Percentiles rank a stretch among this genome's conserved stretches.
phyloP scores from a whole-genome alignment of 2,113 vertebrate genomes.

The Vicugna pacos region DNA sequence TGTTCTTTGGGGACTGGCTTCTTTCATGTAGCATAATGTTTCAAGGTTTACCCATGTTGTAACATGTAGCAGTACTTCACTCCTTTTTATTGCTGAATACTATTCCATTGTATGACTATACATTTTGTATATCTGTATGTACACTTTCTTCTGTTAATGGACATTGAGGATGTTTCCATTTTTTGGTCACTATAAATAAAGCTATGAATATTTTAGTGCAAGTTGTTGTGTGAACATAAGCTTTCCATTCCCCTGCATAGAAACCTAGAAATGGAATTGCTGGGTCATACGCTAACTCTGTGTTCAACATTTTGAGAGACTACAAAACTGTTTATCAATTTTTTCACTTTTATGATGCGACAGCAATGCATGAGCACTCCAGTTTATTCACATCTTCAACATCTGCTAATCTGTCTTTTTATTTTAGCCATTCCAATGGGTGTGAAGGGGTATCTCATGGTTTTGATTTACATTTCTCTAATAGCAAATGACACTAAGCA shows the following conservation, averaged over 20 bases:
- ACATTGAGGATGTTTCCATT: not conserved
- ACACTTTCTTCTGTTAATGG: not conserved
- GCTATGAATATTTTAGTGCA: not conserved
- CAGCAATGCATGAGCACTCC: not conserved
- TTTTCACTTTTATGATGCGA: not conserved
- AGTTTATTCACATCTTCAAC: not conserved
- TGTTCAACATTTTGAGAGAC: constrained; percentile 4
- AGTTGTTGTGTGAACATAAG: not conserved
- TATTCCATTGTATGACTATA: not conserved
- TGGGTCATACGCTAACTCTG: not conserved
- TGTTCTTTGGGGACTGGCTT: not conserved
- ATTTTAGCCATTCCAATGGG: not conserved
- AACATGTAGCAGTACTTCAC: not conserved
- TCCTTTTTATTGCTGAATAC: not conserved
- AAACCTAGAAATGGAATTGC: not conserved
- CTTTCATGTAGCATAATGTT: not conserved
- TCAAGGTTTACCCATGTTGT: not conserved
- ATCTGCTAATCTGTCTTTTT: not conserved
- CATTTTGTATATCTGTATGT: not conserved
- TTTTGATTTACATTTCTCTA: not conserved
- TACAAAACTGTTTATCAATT: not conserved
- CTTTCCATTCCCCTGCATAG: not conserved
- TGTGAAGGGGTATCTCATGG: not conserved
- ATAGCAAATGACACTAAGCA: not conserved
- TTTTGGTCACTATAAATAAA: not conserved